Evolutionary conservation across 2,113 vertebrate genomes (phyloP), one percentile per base, ranked within the genome.

Genomic region (Burhinus bistriatus): DNA sequence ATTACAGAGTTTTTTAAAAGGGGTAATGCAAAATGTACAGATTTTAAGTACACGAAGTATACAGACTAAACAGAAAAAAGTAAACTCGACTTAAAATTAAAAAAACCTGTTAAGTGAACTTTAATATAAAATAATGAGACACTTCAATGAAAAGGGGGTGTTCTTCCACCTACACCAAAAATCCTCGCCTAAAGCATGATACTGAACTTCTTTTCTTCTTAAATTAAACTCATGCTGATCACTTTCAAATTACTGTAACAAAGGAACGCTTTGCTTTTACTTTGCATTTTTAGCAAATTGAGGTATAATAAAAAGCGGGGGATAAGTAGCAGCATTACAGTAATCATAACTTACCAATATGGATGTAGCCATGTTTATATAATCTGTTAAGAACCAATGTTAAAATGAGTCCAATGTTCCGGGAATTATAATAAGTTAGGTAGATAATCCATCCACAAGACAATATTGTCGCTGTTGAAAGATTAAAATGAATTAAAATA

Each of bases 391-490:
- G 98, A 97, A 99, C 99, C 95, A 99, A 94, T 5, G 99, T 99
- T 97, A 99, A 98, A 97, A 99, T 98, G 90, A 99, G 99, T 97
- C 99, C 99, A 87, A 99, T 99, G 98, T 99, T 99, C 96, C 99
- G 98, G 91, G 99, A 99, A 98, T 99, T 99, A 96, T 99, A 99
- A 94, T 99, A 99, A 25, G 99, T 99, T 97, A 99, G 98, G 97
- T 99, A 99, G 98, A 99, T 99, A 97, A 99, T 99, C 99, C 99
- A 99, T 98, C 99, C 99, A 98, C 99, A 99, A 97, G 99, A 99
- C 97, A 99, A 98, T 98, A 99, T 99, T 95, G 99, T 99, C 57
- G 99, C 99, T 99, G 98, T 94, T 95, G 91, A 97, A 96, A 98
- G 96, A 97, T 97, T 93, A 94, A 71, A 90, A 71, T 65, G 70